Evolutionary conservation across 2,888 invertebrate genomes (phyloP).

Genomic region (Ormyrus nitidulus): DNA sequence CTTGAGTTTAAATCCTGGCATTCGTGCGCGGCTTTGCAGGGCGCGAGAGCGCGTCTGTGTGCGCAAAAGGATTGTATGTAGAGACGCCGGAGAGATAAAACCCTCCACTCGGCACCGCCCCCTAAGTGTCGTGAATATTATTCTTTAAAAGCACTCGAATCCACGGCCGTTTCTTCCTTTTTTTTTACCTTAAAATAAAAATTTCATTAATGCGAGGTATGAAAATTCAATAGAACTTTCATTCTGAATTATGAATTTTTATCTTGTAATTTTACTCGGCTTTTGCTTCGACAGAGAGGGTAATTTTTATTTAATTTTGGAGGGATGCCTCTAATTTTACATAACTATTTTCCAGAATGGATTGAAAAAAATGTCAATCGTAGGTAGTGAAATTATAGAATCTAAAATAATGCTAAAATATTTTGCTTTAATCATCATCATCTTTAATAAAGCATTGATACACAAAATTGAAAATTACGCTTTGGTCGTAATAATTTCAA

Average conservation of each 20-base stretch:
- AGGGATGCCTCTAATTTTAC: no score
- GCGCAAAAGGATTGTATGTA: slow-evolving; percentile 53
- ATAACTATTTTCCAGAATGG: no score
- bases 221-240: slow-evolving; percentile 48
- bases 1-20: slow-evolving; percentile 75
- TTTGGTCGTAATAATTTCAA: no score
- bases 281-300: no score
- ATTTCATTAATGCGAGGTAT: slow-evolving; percentile 45
- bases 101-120: slow-evolving; percentile 13
- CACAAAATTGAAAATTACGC: no score
- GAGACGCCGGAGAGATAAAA: slow-evolving; percentile 43
- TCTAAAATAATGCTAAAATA: no score
- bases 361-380: no score
- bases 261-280: no score
- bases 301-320: no score
- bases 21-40: slow-evolving; percentile 60
- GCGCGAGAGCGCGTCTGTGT: slow-evolving; percentile 7
- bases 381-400: no score
- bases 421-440: no score
- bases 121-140: slow-evolving; percentile 48
- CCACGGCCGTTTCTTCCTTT: slow-evolving; percentile 4
- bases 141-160: slow-evolving; percentile 49
- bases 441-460: no score
- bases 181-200: slow-evolving; percentile 28
- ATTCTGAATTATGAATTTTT: slow-evolving; percentile 17